Evolutionary conservation across 2,113 vertebrate species (phyloP).

Genomic region (Cochlearius cochlearius): DNA sequence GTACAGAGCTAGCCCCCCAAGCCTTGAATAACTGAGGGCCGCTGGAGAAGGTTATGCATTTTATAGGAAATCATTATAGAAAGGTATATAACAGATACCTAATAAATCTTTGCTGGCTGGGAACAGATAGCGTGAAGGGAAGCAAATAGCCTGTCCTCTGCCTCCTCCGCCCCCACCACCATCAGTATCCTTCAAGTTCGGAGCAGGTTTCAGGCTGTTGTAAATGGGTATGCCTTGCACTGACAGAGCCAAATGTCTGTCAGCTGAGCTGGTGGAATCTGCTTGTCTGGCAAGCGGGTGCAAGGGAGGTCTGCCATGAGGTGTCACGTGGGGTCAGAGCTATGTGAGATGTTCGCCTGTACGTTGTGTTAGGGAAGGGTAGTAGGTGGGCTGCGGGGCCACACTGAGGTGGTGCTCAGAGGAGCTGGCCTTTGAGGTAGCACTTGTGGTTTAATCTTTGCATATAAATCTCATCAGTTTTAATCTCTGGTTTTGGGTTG

Average conservation of each 20-base stretch:
- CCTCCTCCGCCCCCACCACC: background rate
- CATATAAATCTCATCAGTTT: background rate
- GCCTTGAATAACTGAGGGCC: background rate
- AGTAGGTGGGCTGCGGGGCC: background rate
- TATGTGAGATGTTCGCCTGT: rapidly evolving
- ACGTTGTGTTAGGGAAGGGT: background rate
- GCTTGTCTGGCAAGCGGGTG: background rate
- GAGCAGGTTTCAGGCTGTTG: background rate
- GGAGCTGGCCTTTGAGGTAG: background rate
- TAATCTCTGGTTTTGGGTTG: background rate
- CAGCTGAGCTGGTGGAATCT: conserved; percentile 43
- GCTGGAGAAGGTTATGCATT: background rate
- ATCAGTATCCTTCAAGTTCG: background rate
- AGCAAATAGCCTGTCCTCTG: background rate
- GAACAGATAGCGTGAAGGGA: background rate
- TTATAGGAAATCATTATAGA: background rate
- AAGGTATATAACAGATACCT: background rate
- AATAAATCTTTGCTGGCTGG: background rate
- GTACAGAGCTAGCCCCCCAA: background rate
- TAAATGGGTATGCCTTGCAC: background rate
- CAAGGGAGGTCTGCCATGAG: background rate
- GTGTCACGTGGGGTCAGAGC: background rate
- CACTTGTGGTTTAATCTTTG: background rate
- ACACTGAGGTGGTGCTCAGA: background rate
- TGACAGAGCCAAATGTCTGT: background rate